A percentile compares a stretch with the other conserved stretches of the same genome.
Conservation (phyloP, 2,888 invertebrate species). For the Deroplatys truncata region DNA sequence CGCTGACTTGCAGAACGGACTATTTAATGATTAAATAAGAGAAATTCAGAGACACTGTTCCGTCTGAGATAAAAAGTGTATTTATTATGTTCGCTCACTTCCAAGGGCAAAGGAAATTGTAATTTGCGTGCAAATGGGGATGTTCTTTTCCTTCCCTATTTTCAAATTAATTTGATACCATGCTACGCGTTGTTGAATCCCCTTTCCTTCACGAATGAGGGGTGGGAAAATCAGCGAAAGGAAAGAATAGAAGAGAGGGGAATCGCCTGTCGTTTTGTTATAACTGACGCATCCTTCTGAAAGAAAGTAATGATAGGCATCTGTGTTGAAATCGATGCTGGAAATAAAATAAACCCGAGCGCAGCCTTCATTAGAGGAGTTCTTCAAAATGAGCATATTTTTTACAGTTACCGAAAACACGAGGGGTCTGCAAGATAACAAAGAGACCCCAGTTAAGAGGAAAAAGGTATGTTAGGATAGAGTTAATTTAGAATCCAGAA, state of each 20-base stretch:
- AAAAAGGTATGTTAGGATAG: neutral
- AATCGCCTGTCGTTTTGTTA: neutral
- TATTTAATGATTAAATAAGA: neutral
- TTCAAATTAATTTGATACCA: slow-evolving; percentile 9
- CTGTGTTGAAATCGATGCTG: neutral
- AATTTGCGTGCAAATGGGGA: neutral
- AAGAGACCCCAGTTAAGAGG: neutral
- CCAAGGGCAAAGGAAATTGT: neutral
- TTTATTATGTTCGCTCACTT: neutral
- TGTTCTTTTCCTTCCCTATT: neutral
- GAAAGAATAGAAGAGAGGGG: neutral
- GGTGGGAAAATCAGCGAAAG: neutral
- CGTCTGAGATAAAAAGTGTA: neutral
- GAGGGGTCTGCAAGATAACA: neutral
- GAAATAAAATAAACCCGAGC: neutral
- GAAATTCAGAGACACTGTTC: neutral
- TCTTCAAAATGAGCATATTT: neutral
- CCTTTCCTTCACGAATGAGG: neutral
- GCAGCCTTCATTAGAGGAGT: neutral
- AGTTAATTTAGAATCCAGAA: slow-evolving; percentile 11
- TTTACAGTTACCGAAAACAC: neutral
- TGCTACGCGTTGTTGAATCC: neutral
- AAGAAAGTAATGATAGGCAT: slow-evolving; percentile 10
- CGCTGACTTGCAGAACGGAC: too few relatives aligned
- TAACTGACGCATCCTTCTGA: neutral